Evolutionary conservation across 2,113 vertebrate genomes (phyloP).

Genomic region (Seriola rivoliana): DNA sequence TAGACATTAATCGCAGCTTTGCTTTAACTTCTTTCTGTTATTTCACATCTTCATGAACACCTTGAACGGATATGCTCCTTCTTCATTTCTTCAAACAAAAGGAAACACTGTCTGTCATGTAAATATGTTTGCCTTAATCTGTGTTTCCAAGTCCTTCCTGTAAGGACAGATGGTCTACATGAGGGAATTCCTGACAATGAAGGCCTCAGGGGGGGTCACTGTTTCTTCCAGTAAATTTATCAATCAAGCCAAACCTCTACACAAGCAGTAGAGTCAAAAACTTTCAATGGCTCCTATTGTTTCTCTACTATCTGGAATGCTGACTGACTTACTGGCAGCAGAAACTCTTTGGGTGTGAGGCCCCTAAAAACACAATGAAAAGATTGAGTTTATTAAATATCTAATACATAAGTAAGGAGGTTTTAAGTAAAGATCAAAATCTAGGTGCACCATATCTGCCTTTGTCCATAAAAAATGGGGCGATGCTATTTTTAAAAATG

Average conservation of each 20-base stretch:
- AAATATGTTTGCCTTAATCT: slow-evolving; percentile 43
- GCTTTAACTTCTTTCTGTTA: slow-evolving; percentile 30
- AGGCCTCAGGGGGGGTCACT: slow-evolving; percentile 17
- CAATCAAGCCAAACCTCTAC: slow-evolving; percentile 16
- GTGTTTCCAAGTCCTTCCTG: slow-evolving; percentile 57
- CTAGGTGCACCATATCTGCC: neutral
- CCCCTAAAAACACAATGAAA: neutral
- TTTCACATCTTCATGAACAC: slow-evolving; percentile 17
- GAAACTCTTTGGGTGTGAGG: neutral
- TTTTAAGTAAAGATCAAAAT: neutral
- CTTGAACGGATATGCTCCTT: slow-evolving; percentile 40
- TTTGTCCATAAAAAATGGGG: neutral
- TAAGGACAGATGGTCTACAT: slow-evolving; percentile 24
- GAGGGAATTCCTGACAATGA: slow-evolving; percentile 50
- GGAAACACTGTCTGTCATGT: slow-evolving; percentile 22
- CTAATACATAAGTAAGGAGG: too few species aligned
- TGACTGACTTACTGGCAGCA: neutral
- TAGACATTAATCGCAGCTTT: neutral
- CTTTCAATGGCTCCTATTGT: neutral
- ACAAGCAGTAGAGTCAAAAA: neutral
- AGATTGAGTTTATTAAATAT: neutral
- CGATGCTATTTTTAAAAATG: neutral
- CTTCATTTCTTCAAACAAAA: slow-evolving; percentile 34
- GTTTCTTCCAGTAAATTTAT: slow-evolving; percentile 30
- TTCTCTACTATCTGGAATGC: neutral